A percentile compares a stretch with the other conserved stretches of the same genome.
Evolutionary conservation across 2,888 invertebrate species (phyloP).

Genomic region (Chydorus sphaericus): DNA sequence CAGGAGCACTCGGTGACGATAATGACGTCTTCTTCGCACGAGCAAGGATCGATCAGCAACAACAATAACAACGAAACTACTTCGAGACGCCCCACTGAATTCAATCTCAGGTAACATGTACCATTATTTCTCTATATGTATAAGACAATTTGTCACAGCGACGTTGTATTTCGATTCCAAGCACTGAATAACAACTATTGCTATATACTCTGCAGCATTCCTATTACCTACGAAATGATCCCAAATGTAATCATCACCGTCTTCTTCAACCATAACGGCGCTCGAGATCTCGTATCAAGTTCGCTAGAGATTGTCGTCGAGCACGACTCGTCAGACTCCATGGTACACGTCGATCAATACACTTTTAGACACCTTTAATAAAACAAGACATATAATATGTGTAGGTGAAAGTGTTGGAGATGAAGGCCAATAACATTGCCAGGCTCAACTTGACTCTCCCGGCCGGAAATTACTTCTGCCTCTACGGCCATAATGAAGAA

Average conservation of each 20-base stretch:
- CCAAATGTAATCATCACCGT: background rate
- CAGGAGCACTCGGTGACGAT: conserved; percentile 1
- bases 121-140: background rate
- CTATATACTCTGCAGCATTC: background rate
- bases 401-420: background rate
- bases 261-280: background rate
- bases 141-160: background rate
- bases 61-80: background rate
- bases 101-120: background rate
- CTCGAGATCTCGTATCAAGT: background rate
- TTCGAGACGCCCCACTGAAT: background rate
- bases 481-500: background rate
- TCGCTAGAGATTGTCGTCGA: background rate
- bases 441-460: background rate
- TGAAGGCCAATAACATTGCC: background rate
- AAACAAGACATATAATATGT: background rate
- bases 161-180: no score
- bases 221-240: background rate
- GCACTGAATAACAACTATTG: background rate
- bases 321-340: background rate
- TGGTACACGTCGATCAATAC: background rate
- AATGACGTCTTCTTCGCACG: no score
- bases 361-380: background rate
- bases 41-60: background rate
- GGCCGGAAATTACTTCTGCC: background rate